Base-by-base conservation (phyloP, 2,888 invertebrate genomes). In the Nymphalis urticae region DNA sequence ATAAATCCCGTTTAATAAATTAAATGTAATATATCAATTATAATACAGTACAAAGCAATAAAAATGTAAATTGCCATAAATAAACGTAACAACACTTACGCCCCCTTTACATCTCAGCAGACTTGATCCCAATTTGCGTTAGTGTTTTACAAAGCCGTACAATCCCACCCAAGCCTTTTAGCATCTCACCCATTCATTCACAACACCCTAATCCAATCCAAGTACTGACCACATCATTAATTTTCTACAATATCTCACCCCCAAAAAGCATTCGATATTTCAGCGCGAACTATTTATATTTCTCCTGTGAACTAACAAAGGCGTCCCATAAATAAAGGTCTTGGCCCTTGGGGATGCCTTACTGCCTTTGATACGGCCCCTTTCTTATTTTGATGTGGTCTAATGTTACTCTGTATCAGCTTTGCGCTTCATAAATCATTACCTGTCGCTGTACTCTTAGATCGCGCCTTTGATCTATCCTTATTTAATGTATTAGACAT, bases 151-250 rank as follows among this genome's bases (percentile, higher is more conserved):
- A 89, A 89, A 89, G 86, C 85, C 85, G 75, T 83, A 84, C 82
- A 87, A 84, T 84, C 85, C 84, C 85, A 80, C 84, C 82, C 82
- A 82, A 86, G 84, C 87, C 88, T 91, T 89, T 91, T 89, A 90
- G 82, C 85, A 83, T 87, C 85, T 87, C 84, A 80, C 77, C 77
- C 79, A 80, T 80, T 77, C 79, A 82, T 80, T 79, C 77, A 79
- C 77, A 80, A 76, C 76, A 82, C 89, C 89, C 85, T 89, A 89
- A 90, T 89, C 88, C 88, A 89, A 91, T 90, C 82, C 83, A 77
- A 86, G 85, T 85, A 76, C 86, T 92, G 92, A 92, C 92, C 92
- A 90, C 88, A 86, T 91, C 92, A 92, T 92, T 92, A 92, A 92
- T 92, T 92, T 87, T 84, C 85, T 82, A 87, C 90, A 86, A 89